Conservation (phyloP, 2,113 vertebrate species). For the Melierax canorus region DNA sequence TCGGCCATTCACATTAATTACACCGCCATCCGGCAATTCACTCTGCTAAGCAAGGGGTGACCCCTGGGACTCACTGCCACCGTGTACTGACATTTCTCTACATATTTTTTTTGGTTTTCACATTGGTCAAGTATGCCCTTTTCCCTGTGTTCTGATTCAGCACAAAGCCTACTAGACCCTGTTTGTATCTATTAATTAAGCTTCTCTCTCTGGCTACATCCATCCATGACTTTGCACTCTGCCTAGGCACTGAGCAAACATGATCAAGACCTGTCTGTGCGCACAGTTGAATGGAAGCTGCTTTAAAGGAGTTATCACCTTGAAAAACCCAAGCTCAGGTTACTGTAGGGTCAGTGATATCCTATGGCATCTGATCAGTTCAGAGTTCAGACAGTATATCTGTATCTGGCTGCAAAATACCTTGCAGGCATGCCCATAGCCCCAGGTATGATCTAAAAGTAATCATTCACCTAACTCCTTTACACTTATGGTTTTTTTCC, state of each 20-base stretch:
- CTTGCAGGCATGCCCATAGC: not conserved
- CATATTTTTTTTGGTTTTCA: not conserved
- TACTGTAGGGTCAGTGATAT: not conserved
- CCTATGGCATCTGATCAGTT: not conserved
- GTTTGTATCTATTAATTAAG: not conserved
- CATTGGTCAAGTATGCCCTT: not conserved
- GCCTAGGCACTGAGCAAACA: not conserved
- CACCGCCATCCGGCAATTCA: not conserved
- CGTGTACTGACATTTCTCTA: not conserved
- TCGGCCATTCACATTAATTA: not conserved
- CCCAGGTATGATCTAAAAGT: not conserved
- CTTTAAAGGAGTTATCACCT: not conserved
- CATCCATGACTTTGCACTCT: not conserved
- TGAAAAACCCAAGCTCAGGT: conserved; percentile 4
- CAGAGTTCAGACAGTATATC: not conserved
- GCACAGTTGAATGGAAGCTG: not conserved
- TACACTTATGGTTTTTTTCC: not conserved
- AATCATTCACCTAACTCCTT: not conserved
- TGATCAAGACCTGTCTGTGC: not conserved
- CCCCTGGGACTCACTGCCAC: not conserved
- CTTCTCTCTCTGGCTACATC: not conserved
- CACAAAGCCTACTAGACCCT: not conserved
- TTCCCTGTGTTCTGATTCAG: not conserved
- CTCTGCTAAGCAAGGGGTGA: not conserved
- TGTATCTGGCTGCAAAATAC: not conserved